A percentile compares a stretch with the other conserved stretches of the same genome.
Conservation (phyloP, 2,888 invertebrate species). For the Napeogenes inachia region DNA sequence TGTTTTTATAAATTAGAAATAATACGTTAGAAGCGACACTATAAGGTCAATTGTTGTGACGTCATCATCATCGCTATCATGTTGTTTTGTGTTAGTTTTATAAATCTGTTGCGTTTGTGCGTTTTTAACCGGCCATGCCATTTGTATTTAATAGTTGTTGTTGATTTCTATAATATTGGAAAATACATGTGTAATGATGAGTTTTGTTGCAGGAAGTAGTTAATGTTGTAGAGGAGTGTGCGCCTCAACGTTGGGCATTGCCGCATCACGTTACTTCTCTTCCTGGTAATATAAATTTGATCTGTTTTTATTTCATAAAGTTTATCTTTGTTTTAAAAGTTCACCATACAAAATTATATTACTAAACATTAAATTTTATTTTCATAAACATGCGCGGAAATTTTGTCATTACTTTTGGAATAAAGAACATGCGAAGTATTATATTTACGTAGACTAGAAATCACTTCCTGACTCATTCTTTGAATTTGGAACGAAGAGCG, state of each 20-base stretch:
- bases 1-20: not conserved
- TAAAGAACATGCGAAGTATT: too few relatives aligned
- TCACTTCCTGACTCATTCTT: too few relatives aligned
- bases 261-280: slow-evolving; percentile 80
- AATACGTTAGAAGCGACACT: not conserved
- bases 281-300: slow-evolving; percentile 60
- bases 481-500: too few relatives aligned
- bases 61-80: slow-evolving; percentile 5
- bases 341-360: too few relatives aligned
- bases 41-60: not conserved
- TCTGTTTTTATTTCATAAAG: not conserved
- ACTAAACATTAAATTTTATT: too few relatives aligned
- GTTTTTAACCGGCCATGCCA: slow-evolving; percentile 13
- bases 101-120: slow-evolving; percentile 8
- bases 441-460: too few relatives aligned
- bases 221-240: slow-evolving; percentile 50
- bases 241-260: slow-evolving; percentile 72
- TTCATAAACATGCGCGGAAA: too few relatives aligned
- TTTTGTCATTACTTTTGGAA: too few relatives aligned
- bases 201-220: slow-evolving; percentile 54
- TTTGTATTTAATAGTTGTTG: slow-evolving; percentile 21
- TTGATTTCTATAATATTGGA: not conserved
- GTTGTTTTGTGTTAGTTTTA: not conserved
- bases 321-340: too few relatives aligned
- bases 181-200: not conserved